Conservation (phyloP, 1,140 invertebrate genomes). For the Drosophila melanogaster region DNA sequence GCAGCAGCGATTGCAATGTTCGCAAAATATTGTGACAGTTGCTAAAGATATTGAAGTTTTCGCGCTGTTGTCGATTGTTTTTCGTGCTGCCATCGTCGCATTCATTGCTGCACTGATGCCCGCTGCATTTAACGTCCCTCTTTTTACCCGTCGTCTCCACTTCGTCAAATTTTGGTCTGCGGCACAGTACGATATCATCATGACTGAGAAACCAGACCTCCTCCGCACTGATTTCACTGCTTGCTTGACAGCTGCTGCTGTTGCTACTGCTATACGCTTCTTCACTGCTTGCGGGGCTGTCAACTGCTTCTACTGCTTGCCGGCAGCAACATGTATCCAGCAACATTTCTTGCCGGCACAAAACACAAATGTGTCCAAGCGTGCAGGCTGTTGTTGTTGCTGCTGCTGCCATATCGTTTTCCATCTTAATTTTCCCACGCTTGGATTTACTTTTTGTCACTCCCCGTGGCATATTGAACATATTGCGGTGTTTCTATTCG, state of each 20-base stretch:
- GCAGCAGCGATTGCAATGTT: slow-evolving; percentile 42
- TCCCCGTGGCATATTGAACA: slow-evolving; percentile 32
- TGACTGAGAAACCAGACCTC: too few species aligned
- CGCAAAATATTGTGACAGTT: slow-evolving; percentile 50
- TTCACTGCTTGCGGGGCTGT: slow-evolving; percentile 29
- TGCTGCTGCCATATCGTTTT: slow-evolving; percentile 9
- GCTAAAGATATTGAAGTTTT: slow-evolving; percentile 34
- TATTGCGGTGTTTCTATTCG: slow-evolving; percentile 27
- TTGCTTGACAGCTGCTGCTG: background rate
- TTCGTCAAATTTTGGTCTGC: slow-evolving; percentile 5
- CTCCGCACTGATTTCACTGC: slow-evolving; percentile 15
- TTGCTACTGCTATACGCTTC: background rate
- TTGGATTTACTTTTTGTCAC: slow-evolving; percentile 24
- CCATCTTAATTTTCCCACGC: slow-evolving; percentile 8
- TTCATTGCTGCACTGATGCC: slow-evolving; percentile 6
- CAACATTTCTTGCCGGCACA: slow-evolving; percentile 51
- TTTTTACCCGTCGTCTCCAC: slow-evolving; percentile 9
- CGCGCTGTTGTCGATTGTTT: slow-evolving; percentile 29
- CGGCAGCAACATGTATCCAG: slow-evolving; percentile 48
- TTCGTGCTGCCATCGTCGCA: slow-evolving; percentile 17
- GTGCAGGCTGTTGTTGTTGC: slow-evolving; percentile 16
- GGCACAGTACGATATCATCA: background rate
- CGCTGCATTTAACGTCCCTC: slow-evolving; percentile 3
- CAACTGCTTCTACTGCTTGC: slow-evolving; percentile 52
- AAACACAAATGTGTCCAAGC: slow-evolving; percentile 52